Conservation (phyloP, 2,113 vertebrate genomes). For the Melanotaenia duboulayi region DNA sequence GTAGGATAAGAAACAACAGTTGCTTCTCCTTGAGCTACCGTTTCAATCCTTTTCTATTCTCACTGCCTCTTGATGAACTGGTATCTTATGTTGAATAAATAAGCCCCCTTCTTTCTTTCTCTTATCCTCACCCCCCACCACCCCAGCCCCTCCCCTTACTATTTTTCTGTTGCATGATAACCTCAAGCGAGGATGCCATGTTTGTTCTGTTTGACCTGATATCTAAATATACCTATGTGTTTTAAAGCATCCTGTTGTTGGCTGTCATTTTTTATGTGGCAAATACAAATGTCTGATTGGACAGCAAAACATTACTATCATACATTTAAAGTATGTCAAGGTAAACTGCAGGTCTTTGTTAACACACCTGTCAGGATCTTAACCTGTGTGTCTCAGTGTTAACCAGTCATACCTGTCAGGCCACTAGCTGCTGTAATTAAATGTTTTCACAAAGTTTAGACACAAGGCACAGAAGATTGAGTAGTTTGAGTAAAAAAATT, state of each 20-base stretch:
- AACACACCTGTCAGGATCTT: background rate
- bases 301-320: background rate
- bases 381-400: background rate
- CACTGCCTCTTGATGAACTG: constrained; percentile 71
- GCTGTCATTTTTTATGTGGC: constrained; percentile 34
- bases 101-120: constrained; percentile 1
- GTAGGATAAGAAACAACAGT: constrained; percentile 68
- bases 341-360: background rate
- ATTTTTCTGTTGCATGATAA: constrained; percentile 85
- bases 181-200: constrained; percentile 75
- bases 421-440: background rate
- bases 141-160: constrained; percentile 36
- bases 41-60: constrained; percentile 54
- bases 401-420: constrained; percentile 63
- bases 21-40: constrained; percentile 14
- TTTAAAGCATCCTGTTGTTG: constrained; percentile 69
- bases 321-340: background rate
- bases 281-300: background rate
- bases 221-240: constrained; percentile 82
- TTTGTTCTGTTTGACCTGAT: constrained; percentile 76
- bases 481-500: constrained; percentile 31
- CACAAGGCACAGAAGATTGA: background rate
- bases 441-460: background rate
- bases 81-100: constrained; percentile 61
- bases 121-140: background rate